Evolutionary conservation across 2,888 invertebrate genomes (phyloP).

Genomic region (Eulithis testata): DNA sequence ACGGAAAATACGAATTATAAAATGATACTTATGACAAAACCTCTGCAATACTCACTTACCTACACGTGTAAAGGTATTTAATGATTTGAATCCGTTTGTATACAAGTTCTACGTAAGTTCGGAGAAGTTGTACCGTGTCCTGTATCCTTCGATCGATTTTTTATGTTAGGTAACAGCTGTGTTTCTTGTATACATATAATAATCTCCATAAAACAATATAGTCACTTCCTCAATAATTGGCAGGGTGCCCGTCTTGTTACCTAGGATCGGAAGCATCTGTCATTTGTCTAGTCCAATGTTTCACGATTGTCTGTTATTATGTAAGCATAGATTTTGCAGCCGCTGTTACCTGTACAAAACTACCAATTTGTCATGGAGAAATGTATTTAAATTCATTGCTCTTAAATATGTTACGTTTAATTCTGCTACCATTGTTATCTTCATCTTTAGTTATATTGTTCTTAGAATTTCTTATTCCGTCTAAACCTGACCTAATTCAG

Average conservation of each 20-base stretch:
- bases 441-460: constrained; percentile 40
- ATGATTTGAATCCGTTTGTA: too few relatives aligned
- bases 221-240: constrained; percentile 43
- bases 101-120: too few relatives aligned
- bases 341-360: constrained; percentile 21
- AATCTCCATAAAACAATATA: not conserved
- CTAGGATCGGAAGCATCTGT: constrained; percentile 51
- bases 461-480: constrained; percentile 39
- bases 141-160: too few relatives aligned
- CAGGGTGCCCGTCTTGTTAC: constrained; percentile 34
- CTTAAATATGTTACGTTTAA: constrained; percentile 22
- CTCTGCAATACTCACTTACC: too few relatives aligned
- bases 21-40: too few relatives aligned
- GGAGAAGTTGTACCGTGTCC: too few relatives aligned
- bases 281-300: constrained; percentile 42
- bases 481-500: constrained; percentile 43
- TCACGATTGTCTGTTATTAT: constrained; percentile 36
- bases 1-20: not conserved
- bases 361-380: constrained; percentile 31
- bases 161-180: too few relatives aligned
- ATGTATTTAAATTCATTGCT: constrained; percentile 26
- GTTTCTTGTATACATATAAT: not conserved
- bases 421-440: constrained; percentile 17
- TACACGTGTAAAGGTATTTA: too few relatives aligned
- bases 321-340: constrained; percentile 22